Conservation (phyloP, 2,113 vertebrate genomes). For the Sakesphorus luctuosus region DNA sequence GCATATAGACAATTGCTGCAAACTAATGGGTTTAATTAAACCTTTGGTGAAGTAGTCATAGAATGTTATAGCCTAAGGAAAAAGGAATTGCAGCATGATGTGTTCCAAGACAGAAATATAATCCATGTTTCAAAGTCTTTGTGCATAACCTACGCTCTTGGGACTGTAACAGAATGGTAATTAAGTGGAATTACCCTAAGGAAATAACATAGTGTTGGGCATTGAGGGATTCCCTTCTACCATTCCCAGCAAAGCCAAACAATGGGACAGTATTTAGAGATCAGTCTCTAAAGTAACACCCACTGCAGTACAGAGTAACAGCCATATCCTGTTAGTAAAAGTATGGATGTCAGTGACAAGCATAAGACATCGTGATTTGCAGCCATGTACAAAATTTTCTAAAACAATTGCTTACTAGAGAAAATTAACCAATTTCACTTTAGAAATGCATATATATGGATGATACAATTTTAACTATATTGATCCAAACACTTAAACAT, state of each 20-base stretch:
- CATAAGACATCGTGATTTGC: background rate
- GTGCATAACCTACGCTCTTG: background rate
- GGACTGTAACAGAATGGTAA: constrained; percentile 17
- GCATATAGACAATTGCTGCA: background rate
- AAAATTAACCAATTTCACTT: background rate
- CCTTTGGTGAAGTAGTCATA: constrained; percentile 38
- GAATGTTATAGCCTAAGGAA: constrained; percentile 36
- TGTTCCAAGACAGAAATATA: constrained; percentile 36
- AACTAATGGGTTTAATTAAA: constrained; percentile 54
- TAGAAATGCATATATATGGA: background rate
- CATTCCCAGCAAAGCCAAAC: background rate
- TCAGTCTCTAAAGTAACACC: background rate
- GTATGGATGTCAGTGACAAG: background rate
- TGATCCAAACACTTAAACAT: background rate
- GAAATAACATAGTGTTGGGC: constrained; percentile 39
- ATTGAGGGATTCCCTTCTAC: constrained; percentile 34
- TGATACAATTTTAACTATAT: background rate
- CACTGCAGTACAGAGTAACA: background rate
- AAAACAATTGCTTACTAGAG: background rate
- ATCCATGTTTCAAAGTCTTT: constrained; percentile 18
- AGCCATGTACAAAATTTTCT: background rate
- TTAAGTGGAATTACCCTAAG: constrained; percentile 51
- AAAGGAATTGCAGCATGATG: constrained; percentile 25
- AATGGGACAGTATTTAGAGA: background rate
- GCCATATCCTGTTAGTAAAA: background rate